These are phyloP conservation scores for Archilochus colubris DNA, from an alignment of 2,113 vertebrate genomes.

Conservation along the genomic window DNA sequence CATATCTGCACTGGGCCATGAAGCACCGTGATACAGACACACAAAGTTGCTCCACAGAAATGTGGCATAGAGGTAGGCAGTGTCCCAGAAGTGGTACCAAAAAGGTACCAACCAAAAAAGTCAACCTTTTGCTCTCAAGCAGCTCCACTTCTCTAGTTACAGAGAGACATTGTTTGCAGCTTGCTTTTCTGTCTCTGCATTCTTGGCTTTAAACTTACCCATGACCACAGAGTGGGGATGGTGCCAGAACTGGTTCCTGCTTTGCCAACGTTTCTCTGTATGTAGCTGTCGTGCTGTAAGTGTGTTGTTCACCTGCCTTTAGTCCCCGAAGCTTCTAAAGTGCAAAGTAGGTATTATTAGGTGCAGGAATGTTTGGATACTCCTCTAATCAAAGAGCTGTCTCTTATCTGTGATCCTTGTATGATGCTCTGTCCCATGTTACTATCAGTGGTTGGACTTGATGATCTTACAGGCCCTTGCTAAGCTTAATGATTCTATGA, in stretches of 20 bases:
- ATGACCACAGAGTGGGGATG: neutral
- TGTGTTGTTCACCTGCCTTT: neutral
- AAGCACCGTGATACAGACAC: neutral
- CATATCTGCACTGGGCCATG: rapidly evolving
- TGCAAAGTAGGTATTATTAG: neutral
- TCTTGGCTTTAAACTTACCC: neutral
- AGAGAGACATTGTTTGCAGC: neutral
- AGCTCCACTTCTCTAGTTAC: neutral
- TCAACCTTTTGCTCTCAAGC: neutral
- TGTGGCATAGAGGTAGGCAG: rapidly evolving
- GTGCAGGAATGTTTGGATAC: neutral
- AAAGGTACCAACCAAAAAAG: no score
- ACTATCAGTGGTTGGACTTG: no score
- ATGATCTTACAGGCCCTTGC: no score
- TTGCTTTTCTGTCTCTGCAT: neutral
- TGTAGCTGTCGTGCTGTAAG: neutral
- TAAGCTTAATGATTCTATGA: no score
- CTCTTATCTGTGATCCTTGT: neutral
- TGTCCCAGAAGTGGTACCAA: neutral
- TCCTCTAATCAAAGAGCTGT: neutral
- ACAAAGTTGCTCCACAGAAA: neutral
- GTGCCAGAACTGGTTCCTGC: neutral
- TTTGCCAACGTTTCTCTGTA: neutral
- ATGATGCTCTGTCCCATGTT: neutral
- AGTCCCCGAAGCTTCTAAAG: neutral